These are phyloP conservation scores for Gonatopus flavifemur DNA, from an alignment of 1,140 invertebrate genomes.

Conservation along the genomic window DNA sequence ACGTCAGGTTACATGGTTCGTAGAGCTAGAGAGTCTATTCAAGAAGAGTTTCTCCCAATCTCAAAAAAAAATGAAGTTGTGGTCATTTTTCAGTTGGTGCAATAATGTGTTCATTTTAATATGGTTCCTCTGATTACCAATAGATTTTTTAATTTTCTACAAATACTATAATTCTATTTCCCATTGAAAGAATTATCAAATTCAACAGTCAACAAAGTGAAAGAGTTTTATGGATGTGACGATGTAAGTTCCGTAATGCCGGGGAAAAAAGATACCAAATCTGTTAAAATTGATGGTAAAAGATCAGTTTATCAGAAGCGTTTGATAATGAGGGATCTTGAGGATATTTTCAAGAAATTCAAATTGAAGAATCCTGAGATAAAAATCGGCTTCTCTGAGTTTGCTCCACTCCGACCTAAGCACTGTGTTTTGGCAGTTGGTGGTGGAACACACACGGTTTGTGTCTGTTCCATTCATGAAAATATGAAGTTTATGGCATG, in stretches of 20 bases:
- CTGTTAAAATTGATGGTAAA: conserved; percentile 14
- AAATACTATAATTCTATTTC: not conserved
- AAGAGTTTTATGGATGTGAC: conserved; percentile 3
- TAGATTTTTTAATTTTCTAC: not conserved
- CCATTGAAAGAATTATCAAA: not conserved
- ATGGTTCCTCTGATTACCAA: no score
- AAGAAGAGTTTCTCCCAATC: not conserved
- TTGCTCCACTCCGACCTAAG: conserved; percentile 23
- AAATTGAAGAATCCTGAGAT: conserved; percentile 11
- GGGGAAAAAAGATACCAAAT: conserved; percentile 20
- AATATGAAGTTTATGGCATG: conserved; percentile 29
- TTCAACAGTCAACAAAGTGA: not conserved
- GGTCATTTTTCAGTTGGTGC: not conserved
- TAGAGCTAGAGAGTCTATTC: not conserved
- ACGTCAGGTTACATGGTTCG: not conserved
- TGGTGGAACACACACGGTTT: conserved; percentile 25
- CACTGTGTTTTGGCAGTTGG: conserved; percentile 24
- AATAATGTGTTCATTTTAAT: no score
- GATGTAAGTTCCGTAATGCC: conserved; percentile 9
- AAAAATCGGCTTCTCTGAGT: conserved; percentile 26
- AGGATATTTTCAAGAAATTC: conserved; percentile 7
- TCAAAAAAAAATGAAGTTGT: not conserved
- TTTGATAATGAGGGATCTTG: conserved; percentile 13
- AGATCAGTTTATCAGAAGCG: conserved; percentile 15
- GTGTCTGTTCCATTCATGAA: conserved; percentile 29